phyloP scores from a whole-genome alignment of 2,888 invertebrate species.

The Thysanoteuthis rhombus region DNA sequence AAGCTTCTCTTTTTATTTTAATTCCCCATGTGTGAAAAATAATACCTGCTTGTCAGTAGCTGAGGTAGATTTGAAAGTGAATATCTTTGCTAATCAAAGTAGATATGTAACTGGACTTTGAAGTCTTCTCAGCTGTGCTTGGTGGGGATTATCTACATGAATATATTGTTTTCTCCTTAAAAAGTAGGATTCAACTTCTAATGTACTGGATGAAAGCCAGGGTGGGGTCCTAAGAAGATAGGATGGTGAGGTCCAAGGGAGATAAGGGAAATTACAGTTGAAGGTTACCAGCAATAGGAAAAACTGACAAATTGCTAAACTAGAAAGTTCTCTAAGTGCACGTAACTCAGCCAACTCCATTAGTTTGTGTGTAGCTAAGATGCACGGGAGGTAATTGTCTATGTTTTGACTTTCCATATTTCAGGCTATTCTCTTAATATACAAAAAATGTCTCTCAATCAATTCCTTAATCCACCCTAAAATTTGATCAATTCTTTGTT shows the following conservation, averaged over 20 bases:
- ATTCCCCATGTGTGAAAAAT: background rate
- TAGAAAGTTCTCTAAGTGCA: background rate
- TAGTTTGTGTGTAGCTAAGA: no score
- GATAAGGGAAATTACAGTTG: background rate
- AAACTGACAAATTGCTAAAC: background rate
- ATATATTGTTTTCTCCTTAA: slow-evolving; percentile 1
- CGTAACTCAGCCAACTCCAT: no score
- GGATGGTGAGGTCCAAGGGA: no score
- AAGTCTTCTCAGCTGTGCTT: background rate
- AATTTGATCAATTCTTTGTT: no score
- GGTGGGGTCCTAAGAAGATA: no score
- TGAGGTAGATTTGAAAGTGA: background rate
- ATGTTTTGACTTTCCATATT: no score
- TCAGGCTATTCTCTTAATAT: no score
- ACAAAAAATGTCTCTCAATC: no score
- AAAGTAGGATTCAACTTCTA: background rate
- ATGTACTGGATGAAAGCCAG: background rate
- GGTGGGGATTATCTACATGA: background rate
- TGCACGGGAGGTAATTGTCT: no score
- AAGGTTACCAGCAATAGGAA: background rate
- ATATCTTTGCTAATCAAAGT: background rate
- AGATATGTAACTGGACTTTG: slow-evolving; percentile 12
- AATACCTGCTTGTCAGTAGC: background rate
- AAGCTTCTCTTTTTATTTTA: background rate
- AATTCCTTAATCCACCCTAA: no score